Percentiles rank a stretch among this genome's conserved stretches.
Evolutionary conservation across 2,888 invertebrate genomes (phyloP).

Genomic region (Tipula confusa): DNA sequence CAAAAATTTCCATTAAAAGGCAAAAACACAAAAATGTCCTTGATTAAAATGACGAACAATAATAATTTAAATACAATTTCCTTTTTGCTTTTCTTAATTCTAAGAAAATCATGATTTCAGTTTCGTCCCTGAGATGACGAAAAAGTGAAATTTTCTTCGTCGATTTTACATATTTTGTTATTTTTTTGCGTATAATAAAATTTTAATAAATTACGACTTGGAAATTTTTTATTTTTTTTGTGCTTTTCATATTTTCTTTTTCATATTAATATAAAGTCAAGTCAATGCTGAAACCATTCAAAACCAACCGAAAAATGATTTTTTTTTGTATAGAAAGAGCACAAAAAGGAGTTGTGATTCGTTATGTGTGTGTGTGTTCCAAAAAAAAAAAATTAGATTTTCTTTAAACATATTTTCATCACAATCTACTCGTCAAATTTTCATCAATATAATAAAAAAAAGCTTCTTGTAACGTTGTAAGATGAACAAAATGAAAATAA

Average conservation of each 20-base stretch:
- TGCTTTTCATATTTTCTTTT: background rate
- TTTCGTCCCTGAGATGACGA: slow-evolving; percentile 20
- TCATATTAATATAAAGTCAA: background rate
- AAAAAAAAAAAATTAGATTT: background rate
- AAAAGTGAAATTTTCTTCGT: background rate
- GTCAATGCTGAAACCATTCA: slow-evolving; percentile 14
- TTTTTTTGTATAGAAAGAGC: background rate
- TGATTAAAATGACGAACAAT: slow-evolving; percentile 3
- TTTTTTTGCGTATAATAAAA: background rate
- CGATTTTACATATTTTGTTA: background rate
- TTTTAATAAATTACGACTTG: slow-evolving; percentile 25
- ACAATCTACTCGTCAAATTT: background rate
- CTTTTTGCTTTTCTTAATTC: background rate
- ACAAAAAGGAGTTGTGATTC: slow-evolving; percentile 3
- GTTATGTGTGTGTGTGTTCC: background rate
- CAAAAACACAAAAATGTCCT: background rate
- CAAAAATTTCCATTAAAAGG: no score
- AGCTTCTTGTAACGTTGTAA: background rate
- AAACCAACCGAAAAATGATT: background rate
- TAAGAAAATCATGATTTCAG: background rate
- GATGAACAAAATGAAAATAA: background rate
- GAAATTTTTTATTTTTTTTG: no score
- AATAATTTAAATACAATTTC: slow-evolving; percentile 12
- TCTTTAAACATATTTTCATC: background rate
- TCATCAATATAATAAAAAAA: slow-evolving; percentile 20